Evolutionary conservation across 2,113 vertebrate species (phyloP).

Genomic region (Danionella cerebrum): DNA sequence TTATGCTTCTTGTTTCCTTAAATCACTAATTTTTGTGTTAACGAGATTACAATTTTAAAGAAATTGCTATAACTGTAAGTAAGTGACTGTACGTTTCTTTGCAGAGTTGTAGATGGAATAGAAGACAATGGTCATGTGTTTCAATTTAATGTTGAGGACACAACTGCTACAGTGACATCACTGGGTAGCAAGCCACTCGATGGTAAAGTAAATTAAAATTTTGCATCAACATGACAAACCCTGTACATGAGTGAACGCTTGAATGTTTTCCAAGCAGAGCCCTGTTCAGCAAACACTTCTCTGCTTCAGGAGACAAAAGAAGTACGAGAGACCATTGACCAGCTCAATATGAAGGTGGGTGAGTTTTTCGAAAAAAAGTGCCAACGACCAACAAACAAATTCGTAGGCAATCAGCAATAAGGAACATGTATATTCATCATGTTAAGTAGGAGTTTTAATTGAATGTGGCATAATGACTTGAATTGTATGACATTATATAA

Average conservation of each 20-base stretch:
- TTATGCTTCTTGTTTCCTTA: no score
- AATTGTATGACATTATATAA: no score
- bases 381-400: no score
- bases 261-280: constrained; percentile 36
- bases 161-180: constrained; percentile 33
- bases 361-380: neutral
- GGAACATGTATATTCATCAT: no score
- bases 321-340: constrained; percentile 73
- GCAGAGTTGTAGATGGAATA: constrained; percentile 87
- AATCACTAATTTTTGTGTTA: no score
- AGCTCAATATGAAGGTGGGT: constrained; percentile 78
- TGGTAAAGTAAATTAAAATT: neutral
- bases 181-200: constrained; percentile 46
- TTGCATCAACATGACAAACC: no score
- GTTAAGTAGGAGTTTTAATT: no score
- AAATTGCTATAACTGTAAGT: no score
- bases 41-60: no score
- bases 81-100: neutral
- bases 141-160: constrained; percentile 68
- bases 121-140: constrained; percentile 78
- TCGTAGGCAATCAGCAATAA: no score
- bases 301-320: constrained; percentile 71
- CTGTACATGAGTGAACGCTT: neutral
- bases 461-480: no score
- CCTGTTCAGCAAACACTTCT: constrained; percentile 39